Evolutionary conservation across 1,140 invertebrate genomes (phyloP).

Genomic region (Drosophila teissieri): DNA sequence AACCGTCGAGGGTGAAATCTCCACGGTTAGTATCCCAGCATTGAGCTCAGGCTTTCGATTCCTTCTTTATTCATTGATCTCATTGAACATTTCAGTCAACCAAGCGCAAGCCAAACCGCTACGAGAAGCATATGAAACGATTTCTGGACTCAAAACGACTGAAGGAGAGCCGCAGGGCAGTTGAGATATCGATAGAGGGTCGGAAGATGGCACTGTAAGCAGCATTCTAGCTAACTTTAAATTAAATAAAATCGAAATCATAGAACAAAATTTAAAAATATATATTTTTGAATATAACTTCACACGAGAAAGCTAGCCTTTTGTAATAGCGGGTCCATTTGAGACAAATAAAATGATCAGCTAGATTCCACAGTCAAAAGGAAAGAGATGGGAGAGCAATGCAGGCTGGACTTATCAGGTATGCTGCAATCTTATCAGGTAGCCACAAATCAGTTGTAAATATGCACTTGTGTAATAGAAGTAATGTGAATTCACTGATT

Average conservation of each 20-base stretch:
- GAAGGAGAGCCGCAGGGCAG: conserved; percentile 91
- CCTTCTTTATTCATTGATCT: neutral
- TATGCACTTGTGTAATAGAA: neutral
- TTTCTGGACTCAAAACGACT: conserved; percentile 94
- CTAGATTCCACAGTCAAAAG: neutral
- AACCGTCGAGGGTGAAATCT: conserved; percentile 94
- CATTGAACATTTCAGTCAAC: conserved; percentile 85
- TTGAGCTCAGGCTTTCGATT: too few species aligned
- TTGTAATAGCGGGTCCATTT: neutral
- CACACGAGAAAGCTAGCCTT: neutral
- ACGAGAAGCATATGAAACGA: conserved; percentile 96
- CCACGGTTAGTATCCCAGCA: conserved; percentile 86
- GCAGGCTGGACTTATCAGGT: neutral
- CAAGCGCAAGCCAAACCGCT: conserved; percentile 93
- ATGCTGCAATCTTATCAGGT: neutral
- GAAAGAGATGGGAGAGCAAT: neutral
- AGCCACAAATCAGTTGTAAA: neutral
- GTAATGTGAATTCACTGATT: neutral
- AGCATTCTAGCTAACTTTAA: conserved; percentile 42
- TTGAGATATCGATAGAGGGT: conserved; percentile 97
- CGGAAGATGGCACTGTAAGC: conserved; percentile 95
- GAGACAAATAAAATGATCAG: too few species aligned
- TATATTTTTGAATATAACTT: conserved; percentile 59
- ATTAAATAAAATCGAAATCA: conserved; percentile 26
- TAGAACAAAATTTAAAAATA: conserved; percentile 48